Evolutionary conservation across 2,113 vertebrate genomes (phyloP).

Genomic region (Tetrao urogallus): DNA sequence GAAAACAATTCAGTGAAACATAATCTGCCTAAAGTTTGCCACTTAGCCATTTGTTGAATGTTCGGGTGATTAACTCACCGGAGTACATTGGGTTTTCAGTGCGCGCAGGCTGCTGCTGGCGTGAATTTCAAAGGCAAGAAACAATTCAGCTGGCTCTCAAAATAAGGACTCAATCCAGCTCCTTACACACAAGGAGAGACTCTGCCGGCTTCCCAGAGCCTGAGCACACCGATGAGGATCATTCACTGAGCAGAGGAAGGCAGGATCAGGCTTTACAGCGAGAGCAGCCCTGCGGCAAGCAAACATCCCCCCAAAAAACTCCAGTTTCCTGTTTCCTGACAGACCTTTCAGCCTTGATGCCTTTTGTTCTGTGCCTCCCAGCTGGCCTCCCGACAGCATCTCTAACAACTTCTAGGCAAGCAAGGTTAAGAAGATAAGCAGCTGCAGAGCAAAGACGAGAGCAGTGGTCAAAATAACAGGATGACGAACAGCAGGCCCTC

Average conservation of each 20-base stretch:
- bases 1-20: constrained; percentile 66
- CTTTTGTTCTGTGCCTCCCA: constrained; percentile 10
- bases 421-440: constrained; percentile 71
- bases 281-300: not conserved
- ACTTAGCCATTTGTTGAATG: constrained; percentile 55
- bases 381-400: constrained; percentile 48
- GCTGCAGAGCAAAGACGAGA: constrained; percentile 46
- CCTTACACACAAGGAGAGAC: not conserved
- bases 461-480: constrained; percentile 39
- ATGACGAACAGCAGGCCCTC: constrained; percentile 52
- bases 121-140: constrained; percentile 61
- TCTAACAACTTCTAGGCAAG: constrained; percentile 19
- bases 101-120: not conserved
- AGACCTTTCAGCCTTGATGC: not conserved
- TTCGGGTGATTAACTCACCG: constrained; percentile 44
- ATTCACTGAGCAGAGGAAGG: not conserved
- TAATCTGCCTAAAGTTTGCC: constrained; percentile 58
- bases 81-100: constrained; percentile 9
- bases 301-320: constrained; percentile 2
- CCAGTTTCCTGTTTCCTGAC: constrained; percentile 68
- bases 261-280: not conserved
- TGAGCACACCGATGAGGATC: not conserved
- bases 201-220: not conserved
- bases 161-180: not conserved
- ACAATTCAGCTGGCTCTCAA: not conserved